These are phyloP conservation scores for Anarrhichthys ocellatus DNA, from an alignment of 2,113 vertebrate genomes.

Conservation along the genomic window DNA sequence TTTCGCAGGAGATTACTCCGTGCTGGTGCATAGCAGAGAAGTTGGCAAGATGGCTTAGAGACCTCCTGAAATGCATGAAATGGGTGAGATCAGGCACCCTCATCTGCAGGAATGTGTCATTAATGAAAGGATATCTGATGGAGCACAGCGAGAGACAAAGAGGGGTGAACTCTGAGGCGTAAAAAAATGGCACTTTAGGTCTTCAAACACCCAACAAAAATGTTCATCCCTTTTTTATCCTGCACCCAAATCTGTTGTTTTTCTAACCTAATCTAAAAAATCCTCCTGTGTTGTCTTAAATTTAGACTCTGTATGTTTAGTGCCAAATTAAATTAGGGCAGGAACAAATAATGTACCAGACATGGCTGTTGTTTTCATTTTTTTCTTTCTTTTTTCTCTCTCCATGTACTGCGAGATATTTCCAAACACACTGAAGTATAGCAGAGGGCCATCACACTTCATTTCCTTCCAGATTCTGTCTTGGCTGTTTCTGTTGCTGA, in stretches of 20 bases:
- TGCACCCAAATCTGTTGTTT: slow-evolving; percentile 36
- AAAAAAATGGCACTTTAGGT: slow-evolving; percentile 26
- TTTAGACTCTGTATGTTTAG: slow-evolving; percentile 30
- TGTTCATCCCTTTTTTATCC: slow-evolving; percentile 35
- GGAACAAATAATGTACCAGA: slow-evolving; percentile 37
- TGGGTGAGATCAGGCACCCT: slow-evolving; percentile 45
- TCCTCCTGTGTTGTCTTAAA: slow-evolving; percentile 35
- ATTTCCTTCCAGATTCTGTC: slow-evolving; percentile 66
- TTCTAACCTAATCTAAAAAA: slow-evolving; percentile 40
- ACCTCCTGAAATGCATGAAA: slow-evolving; percentile 47
- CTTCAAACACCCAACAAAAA: slow-evolving; percentile 28
- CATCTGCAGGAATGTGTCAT: slow-evolving; percentile 48
- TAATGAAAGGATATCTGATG: slow-evolving; percentile 36
- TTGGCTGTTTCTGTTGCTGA: slow-evolving; percentile 63
- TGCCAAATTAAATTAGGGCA: slow-evolving; percentile 52
- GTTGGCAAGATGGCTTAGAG: slow-evolving; percentile 48
- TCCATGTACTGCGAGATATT: slow-evolving; percentile 28
- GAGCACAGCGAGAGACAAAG: slow-evolving; percentile 26
- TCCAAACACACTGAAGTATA: slow-evolving; percentile 48
- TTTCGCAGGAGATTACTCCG: slow-evolving; percentile 72
- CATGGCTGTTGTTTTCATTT: not conserved
- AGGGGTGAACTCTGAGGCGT: slow-evolving; percentile 23
- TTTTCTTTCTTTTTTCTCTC: not conserved
- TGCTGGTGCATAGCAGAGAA: slow-evolving; percentile 63
- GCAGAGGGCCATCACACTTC: slow-evolving; percentile 65